Conservation (phyloP, 2,113 vertebrate species). For the Crotalus tigris region DNA sequence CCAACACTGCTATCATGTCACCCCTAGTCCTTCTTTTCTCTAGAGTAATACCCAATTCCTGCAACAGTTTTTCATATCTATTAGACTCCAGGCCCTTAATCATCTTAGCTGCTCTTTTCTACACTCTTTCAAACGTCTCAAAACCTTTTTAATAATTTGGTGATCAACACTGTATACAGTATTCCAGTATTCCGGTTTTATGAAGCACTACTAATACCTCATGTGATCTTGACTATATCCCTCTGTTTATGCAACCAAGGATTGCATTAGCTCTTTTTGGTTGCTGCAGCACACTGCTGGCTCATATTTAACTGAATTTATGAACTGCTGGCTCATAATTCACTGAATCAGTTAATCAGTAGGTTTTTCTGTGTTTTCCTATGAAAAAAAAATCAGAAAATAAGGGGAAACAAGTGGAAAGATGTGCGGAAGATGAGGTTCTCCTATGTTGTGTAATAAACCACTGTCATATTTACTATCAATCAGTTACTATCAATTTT, state of each 20-base stretch:
- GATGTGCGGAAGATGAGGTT: neutral
- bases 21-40: too few relatives aligned
- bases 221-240: neutral
- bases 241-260: neutral
- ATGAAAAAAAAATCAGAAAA: neutral
- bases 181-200: neutral
- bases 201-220: neutral
- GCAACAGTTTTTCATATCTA: too few relatives aligned
- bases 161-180: too few relatives aligned
- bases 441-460: neutral
- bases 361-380: neutral
- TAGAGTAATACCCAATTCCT: too few relatives aligned
- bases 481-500: constrained; percentile 24
- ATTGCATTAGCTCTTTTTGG: neutral
- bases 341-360: neutral
- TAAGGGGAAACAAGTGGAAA: neutral
- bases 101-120: too few relatives aligned
- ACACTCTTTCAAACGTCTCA: too few relatives aligned
- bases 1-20: too few relatives aligned
- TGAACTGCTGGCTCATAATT: too few relatives aligned
- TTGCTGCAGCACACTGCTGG: too few relatives aligned
- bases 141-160: too few relatives aligned
- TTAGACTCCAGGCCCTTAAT: too few relatives aligned
- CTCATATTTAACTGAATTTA: too few relatives aligned
- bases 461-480: neutral